Evolutionary conservation across 2,888 invertebrate genomes (phyloP).

Genomic region (Aplocera efformata): DNA sequence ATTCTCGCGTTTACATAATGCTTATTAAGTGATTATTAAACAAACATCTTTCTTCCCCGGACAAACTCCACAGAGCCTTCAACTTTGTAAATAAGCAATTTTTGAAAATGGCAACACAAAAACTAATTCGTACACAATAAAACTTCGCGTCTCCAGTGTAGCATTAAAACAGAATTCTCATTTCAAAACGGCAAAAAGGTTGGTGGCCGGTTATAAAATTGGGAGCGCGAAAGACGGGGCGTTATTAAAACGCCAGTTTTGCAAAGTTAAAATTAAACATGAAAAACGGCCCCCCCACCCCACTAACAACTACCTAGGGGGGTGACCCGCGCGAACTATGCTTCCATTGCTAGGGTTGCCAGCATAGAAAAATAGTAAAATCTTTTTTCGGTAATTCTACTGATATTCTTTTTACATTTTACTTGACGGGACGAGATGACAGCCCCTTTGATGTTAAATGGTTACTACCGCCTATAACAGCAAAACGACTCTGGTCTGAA

Average conservation of each 20-base stretch:
- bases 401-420: too few relatives aligned
- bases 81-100: slow-evolving; percentile 21
- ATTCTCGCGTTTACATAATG: too few relatives aligned
- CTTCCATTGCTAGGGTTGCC: slow-evolving; percentile 41
- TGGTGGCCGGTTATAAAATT: slow-evolving; percentile 61
- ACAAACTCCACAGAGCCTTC: background rate
- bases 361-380: background rate
- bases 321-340: slow-evolving; percentile 50
- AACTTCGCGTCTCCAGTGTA: slow-evolving; percentile 63
- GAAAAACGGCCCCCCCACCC: slow-evolving; percentile 64
- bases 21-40: too few relatives aligned
- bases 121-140: slow-evolving; percentile 72
- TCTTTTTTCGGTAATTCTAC: too few relatives aligned
- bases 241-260: slow-evolving; percentile 77
- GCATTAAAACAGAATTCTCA: slow-evolving; percentile 61
- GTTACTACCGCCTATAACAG: too few relatives aligned
- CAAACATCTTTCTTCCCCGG: background rate
- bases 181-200: slow-evolving; percentile 62
- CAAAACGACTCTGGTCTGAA: too few relatives aligned
- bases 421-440: too few relatives aligned
- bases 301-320: slow-evolving; percentile 34
- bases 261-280: slow-evolving; percentile 80
- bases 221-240: slow-evolving; percentile 66
- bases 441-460: too few relatives aligned
- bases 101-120: slow-evolving; percentile 32